Evolutionary conservation across 1,140 invertebrate genomes (phyloP).

Genomic region (Microplitis mediator): DNA sequence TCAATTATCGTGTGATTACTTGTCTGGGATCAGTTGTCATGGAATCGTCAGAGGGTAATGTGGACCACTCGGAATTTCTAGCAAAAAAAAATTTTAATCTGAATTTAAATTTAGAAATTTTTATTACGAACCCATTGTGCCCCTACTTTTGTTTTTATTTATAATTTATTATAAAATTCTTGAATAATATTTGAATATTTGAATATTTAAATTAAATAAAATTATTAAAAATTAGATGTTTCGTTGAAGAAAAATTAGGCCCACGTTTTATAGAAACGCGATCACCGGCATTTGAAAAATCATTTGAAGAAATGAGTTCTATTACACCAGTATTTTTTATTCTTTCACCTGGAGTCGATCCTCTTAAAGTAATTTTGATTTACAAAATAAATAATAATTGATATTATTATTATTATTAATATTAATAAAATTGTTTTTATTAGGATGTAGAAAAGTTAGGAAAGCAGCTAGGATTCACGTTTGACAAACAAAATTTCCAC

Average conservation of each 20-base stretch:
- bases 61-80: no score
- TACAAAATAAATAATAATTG: background rate
- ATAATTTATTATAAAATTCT: no score
- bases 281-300: constrained; percentile 80
- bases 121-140: no score
- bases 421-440: no score
- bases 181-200: background rate
- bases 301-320: constrained; percentile 84
- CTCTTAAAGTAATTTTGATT: constrained; percentile 71
- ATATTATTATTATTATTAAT: background rate
- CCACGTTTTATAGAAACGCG: constrained; percentile 80
- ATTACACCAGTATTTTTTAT: constrained; percentile 93
- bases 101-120: no score
- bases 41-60: no score
- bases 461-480: constrained; percentile 79
- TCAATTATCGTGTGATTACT: no score
- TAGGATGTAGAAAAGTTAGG: constrained; percentile 82
- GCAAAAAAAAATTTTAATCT: no score
- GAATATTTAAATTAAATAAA: background rate
- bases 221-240: constrained; percentile 62
- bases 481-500: constrained; percentile 84
- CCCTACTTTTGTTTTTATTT: no score
- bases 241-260: constrained; percentile 87
- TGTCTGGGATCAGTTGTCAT: no score
- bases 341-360: constrained; percentile 92